Percentiles rank a stretch among this genome's conserved stretches.
phyloP scores from a whole-genome alignment of 2,113 vertebrate species.

The Stigmatopora argus region DNA sequence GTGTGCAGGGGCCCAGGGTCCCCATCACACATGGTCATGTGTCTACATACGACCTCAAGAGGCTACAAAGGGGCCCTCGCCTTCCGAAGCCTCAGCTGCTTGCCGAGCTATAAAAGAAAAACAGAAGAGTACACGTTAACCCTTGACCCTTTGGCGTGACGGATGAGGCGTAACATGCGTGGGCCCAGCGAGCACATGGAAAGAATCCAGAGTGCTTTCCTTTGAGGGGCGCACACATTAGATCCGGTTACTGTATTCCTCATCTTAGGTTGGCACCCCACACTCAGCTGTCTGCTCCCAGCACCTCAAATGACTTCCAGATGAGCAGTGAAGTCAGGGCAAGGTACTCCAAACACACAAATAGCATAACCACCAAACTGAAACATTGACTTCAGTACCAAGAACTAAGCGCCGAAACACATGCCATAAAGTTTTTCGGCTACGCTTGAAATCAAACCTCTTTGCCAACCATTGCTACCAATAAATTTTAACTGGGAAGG shows the following conservation, averaged over 20 bases:
- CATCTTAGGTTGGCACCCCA: constrained; percentile 44
- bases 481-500: no score
- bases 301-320: constrained; percentile 62
- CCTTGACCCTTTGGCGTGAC: constrained; percentile 53
- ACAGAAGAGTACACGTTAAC: constrained; percentile 50
- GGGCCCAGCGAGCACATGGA: constrained; percentile 43
- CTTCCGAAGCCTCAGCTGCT: constrained; percentile 41
- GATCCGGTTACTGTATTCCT: constrained; percentile 36
- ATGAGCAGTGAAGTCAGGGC: constrained; percentile 35
- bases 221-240: constrained; percentile 30
- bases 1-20: constrained; percentile 32
- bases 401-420: not conserved
- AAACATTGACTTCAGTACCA: not conserved
- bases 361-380: not conserved
- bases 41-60: constrained; percentile 35
- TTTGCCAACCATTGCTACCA: no score
- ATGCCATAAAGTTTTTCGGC: not conserved
- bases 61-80: constrained; percentile 46
- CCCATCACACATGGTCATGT: constrained; percentile 40
- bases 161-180: constrained; percentile 42
- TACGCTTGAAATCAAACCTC: not conserved
- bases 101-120: constrained; percentile 46
- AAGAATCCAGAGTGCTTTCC: constrained; percentile 44
- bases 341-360: not conserved
- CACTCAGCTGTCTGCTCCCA: constrained; percentile 30